Evolutionary conservation across 2,888 invertebrate species (phyloP), one percentile per base, ranked within the genome.

Genomic region (Pyrrhia umbra): DNA sequence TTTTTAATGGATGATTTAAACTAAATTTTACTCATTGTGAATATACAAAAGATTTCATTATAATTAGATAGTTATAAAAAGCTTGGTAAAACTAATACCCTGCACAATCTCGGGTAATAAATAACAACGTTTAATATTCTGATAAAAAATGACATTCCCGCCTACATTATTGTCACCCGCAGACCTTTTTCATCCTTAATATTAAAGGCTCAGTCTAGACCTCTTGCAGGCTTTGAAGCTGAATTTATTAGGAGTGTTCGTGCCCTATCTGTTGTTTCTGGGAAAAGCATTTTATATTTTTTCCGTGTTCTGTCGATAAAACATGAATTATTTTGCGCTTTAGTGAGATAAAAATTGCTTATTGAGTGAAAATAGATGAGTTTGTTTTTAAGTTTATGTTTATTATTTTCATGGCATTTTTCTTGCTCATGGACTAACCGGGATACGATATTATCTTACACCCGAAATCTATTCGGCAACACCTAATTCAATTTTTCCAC

Each of bases 241-340:
- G 63, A 68, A 77, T 65, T 77, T 77, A 68, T 68, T 54, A 62
- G 58, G 8, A 27, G 55, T 25, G n/a, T 67, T 10, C 75, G 75
- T 80, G 78, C 62, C 45, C 56, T 80, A 80, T 77, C 80, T 68
- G 21, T 46, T 55, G 43, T 63, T 68, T 59, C 52, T 40, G 10
- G 27, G 34, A 55, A 64, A 73, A 59, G 25, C 60, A 42, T 61
- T 52, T 43, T 30, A 49, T 18, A 57, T n/a, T n/a, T 55, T 68
- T 51, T 58, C 25, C 45, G 37, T 47, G 23, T 39, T 61, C 47
- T 46, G 46, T 63, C 64, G 69, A 67, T 80, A 70, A 51, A 56
- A 64, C 30, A 59, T 63, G 49, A 74, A 63, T 73, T 63, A 73
- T 73, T 77, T 20, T 55, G 34, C 34, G 39, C 49, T 61, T 43